A percentile compares a stretch with the other conserved stretches of the same genome.
Evolutionary conservation across 2,888 invertebrate species (phyloP).

Genomic region (Dynastes grantii): DNA sequence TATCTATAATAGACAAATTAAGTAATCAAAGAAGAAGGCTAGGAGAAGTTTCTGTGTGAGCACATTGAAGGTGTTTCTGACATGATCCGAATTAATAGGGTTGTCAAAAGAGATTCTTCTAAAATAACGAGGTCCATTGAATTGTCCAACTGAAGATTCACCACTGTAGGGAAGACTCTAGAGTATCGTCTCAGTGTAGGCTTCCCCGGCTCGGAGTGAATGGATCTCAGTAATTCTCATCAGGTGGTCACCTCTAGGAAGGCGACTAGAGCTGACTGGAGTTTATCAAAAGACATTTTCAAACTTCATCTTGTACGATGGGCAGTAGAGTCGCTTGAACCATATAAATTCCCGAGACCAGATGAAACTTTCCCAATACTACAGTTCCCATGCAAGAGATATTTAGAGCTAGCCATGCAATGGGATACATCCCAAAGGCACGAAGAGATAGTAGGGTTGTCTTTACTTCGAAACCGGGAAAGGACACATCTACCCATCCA

Average conservation of each 20-base stretch:
- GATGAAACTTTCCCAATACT: constrained; percentile 46
- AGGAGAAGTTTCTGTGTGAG: no score
- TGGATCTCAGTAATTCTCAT: not conserved
- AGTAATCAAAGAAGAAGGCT: no score
- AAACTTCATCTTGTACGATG: constrained; percentile 26
- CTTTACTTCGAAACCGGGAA: constrained; percentile 53
- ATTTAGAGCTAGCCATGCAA: constrained; percentile 42
- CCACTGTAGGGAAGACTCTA: constrained; percentile 17
- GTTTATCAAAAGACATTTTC: not conserved
- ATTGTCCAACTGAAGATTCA: not conserved
- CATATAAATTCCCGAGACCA: constrained; percentile 34
- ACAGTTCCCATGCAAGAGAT: constrained; percentile 26
- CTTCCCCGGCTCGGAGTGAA: not conserved
- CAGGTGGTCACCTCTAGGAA: not conserved
- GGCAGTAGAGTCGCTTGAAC: constrained; percentile 37
- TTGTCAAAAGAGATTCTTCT: constrained; percentile 9
- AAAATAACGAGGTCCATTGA: constrained; percentile 2
- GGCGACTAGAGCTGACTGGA: constrained; percentile 17
- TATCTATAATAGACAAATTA: no score
- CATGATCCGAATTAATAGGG: not conserved
- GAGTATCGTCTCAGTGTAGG: constrained; percentile 5
- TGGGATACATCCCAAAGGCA: constrained; percentile 42
- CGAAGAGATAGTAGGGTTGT: constrained; percentile 29
- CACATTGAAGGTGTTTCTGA: no score
- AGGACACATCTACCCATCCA: constrained; percentile 42